Conservation (phyloP, 2,888 invertebrate genomes). For the Zeuzera pyrina region DNA sequence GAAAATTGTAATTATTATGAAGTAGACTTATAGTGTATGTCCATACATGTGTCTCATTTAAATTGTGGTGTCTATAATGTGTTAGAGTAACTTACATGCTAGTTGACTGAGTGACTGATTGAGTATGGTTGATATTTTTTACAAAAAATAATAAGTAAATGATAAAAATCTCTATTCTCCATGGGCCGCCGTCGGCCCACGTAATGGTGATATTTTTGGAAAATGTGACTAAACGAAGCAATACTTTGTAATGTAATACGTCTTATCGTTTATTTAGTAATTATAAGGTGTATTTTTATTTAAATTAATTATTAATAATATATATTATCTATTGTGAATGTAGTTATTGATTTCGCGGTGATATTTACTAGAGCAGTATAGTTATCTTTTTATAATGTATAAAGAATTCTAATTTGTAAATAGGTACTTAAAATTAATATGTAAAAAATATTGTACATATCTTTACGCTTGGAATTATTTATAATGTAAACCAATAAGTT, state of each 20-base stretch:
- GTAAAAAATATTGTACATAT: conserved; percentile 72
- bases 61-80: conserved; percentile 71
- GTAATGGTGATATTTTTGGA: conserved; percentile 77
- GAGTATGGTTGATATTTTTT: conserved; percentile 60
- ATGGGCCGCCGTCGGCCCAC: conserved; percentile 27
- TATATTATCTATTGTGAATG: conserved; percentile 68
- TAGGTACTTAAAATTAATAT: conserved; percentile 70
- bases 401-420: conserved; percentile 73
- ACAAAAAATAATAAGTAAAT: conserved; percentile 39
- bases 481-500: conserved; percentile 55
- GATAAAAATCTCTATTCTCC: conserved; percentile 20
- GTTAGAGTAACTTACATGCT: conserved; percentile 64
- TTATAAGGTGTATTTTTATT: conserved; percentile 63
- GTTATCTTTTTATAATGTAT: conserved; percentile 70
- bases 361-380: conserved; percentile 65
- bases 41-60: conserved; percentile 70
- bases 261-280: conserved; percentile 71
- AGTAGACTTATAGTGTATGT: conserved; percentile 63
- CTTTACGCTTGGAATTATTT: conserved; percentile 72
- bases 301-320: conserved; percentile 43
- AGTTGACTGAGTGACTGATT: conserved; percentile 62
- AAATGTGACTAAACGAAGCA: conserved; percentile 83
- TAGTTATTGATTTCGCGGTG: conserved; percentile 71
- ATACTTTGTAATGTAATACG: conserved; percentile 81
- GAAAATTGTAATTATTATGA: conserved; percentile 44